Evolutionary conservation across 2,113 vertebrate species (phyloP).

Genomic region (Charadrius vociferus): DNA sequence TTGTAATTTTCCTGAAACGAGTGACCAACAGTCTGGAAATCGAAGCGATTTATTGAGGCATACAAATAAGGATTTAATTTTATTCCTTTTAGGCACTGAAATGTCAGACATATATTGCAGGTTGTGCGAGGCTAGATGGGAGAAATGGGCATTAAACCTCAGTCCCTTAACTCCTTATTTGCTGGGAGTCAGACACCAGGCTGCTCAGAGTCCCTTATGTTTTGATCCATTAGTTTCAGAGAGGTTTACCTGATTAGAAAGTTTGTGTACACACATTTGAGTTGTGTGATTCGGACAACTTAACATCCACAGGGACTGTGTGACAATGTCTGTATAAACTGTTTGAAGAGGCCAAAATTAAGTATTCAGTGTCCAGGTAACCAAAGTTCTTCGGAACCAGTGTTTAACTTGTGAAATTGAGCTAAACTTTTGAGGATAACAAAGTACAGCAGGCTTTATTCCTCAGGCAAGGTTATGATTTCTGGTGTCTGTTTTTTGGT

Average conservation of each 20-base stretch:
- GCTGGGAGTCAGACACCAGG: neutral
- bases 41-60: neutral
- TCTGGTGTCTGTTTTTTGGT: neutral
- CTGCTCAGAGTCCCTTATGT: neutral
- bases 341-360: neutral
- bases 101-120: neutral
- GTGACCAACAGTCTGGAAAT: neutral
- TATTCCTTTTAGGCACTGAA: neutral
- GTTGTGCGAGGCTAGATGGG: neutral
- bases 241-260: neutral
- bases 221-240: neutral
- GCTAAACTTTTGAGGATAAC: neutral
- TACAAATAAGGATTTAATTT: neutral
- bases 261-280: neutral
- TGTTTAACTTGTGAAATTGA: neutral
- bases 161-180: neutral
- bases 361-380: neutral
- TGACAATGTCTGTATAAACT: neutral
- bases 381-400: accelerated
- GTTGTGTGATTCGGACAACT: neutral
- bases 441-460: neutral
- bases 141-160: neutral
- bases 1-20: neutral
- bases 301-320: neutral
- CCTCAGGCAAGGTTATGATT: neutral